phyloP scores from a whole-genome alignment of 2,797 vertebrate genomes.

The Coranthus polyacanthus region DNA sequence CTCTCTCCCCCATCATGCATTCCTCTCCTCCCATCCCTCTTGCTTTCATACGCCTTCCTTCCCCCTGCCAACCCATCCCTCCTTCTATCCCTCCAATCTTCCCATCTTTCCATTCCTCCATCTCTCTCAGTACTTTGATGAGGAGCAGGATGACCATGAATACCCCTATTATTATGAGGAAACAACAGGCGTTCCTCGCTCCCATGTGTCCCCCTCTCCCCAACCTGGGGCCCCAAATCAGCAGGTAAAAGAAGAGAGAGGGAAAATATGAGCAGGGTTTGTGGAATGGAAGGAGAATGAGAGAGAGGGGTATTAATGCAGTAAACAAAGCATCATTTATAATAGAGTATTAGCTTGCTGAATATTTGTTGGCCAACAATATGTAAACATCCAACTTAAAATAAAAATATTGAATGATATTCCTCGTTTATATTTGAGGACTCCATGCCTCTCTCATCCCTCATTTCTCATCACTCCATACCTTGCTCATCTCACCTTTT shows the following conservation, averaged over 20 bases:
- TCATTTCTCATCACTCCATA: slow-evolving; percentile 53
- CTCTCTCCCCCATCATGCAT: slow-evolving; percentile 34
- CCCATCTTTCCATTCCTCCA: slow-evolving; percentile 46
- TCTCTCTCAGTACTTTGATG: slow-evolving; percentile 85
- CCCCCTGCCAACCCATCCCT: slow-evolving; percentile 23
- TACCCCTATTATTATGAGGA: slow-evolving; percentile 84
- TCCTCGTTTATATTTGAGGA: neutral
- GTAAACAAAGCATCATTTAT: neutral
- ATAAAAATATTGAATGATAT: neutral
- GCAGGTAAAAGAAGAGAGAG: slow-evolving; percentile 79
- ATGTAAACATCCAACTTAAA: neutral
- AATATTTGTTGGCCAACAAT: neutral
- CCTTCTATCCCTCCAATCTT: slow-evolving; percentile 38
- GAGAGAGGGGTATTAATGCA: slow-evolving; percentile 46
- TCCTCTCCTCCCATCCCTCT: slow-evolving; percentile 36
- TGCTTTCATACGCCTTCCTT: slow-evolving; percentile 34
- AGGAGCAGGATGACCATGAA: slow-evolving; percentile 85
- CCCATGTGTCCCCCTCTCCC: slow-evolving; percentile 61
- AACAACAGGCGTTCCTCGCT: slow-evolving; percentile 73
- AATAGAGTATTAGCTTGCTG: neutral
- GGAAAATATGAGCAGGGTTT: slow-evolving; percentile 60
- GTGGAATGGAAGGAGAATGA: slow-evolving; percentile 63
- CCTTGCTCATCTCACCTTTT: slow-evolving; percentile 39
- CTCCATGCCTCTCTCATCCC: slow-evolving; percentile 31
- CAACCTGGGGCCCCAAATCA: slow-evolving; percentile 56